Percentiles rank a stretch among this genome's conserved stretches.
phyloP scores from a whole-genome alignment of 2,113 vertebrate genomes.

The Myocastor coypus region DNA sequence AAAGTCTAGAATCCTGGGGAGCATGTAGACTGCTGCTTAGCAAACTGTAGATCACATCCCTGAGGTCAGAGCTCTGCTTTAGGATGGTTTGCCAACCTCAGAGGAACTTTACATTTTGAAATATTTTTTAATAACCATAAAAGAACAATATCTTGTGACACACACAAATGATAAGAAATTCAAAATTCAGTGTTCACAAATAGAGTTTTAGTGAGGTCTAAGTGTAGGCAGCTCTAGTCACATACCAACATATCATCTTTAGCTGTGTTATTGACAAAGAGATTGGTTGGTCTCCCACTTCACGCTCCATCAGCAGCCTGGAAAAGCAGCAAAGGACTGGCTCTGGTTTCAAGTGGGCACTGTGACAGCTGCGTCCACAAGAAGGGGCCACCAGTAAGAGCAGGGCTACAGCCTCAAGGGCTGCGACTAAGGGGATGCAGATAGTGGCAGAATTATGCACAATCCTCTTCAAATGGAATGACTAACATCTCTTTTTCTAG shows the following conservation, averaged over 20 bases:
- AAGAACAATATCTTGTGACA: neutral
- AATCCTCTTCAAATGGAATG: neutral
- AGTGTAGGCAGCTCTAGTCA: rapidly evolving
- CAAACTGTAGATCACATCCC: neutral
- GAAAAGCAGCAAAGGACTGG: neutral
- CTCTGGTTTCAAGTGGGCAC: too few relatives aligned
- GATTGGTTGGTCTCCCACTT: neutral
- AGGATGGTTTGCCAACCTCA: neutral
- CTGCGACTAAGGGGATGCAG: neutral
- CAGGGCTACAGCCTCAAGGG: neutral
- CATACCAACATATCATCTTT: rapidly evolving
- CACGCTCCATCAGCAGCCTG: neutral
- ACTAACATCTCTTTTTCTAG: neutral
- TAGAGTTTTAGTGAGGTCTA: neutral
- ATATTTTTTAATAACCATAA: neutral
- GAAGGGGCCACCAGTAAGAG: neutral
- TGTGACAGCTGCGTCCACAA: too few relatives aligned
- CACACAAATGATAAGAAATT: neutral
- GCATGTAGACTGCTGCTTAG: too few relatives aligned
- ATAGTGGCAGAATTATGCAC: neutral
- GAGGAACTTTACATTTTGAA: neutral
- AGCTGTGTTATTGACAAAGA: neutral
- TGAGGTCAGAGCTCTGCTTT: neutral
- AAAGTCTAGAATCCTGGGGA: neutral
- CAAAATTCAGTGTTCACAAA: neutral